Evolutionary conservation across 2,888 invertebrate genomes (phyloP), one percentile per base, ranked within the genome.

Genomic region (Drosophila imparisetae): DNA sequence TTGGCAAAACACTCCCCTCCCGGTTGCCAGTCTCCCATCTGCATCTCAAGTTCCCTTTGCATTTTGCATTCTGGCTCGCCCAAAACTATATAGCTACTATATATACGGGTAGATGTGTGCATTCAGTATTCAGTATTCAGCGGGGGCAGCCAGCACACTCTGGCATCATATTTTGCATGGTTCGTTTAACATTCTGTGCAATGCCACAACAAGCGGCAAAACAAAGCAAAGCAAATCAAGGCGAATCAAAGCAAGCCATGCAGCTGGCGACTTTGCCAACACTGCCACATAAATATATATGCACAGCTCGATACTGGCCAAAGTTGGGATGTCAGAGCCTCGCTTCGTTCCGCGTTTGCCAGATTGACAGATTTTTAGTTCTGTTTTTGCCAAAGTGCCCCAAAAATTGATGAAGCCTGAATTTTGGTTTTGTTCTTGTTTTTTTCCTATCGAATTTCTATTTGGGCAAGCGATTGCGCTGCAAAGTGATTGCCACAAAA

Each of bases 161-260:
- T 70, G 83, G 75, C 89, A 86, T 75, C 84, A 73, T 85, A 79
- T 84, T 89, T 89, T 89, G 83, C 83, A 91, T 81, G 89, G 80
- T 91, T 89, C 90, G 89, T 89, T 89, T 81, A 89, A 78, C 87
- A 90, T 86, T 86, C 80, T 77, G 78, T 81, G 71, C 89, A 83
- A 67, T 67, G 72, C 76, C 78, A 78, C 71, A 87, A 60, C 71
- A 69, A 58, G 59, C 86, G 60, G 34, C 64, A 62, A 65, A 72
- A 45, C 48, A 61, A 72, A 70, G 38, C 64, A 60, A 67, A 62
- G 6, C 64, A 74, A 78, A 63, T 21, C 27, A 48, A 36, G 18
- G 8, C 21, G 21, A 62, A 62, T 32, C 48, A 54, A 65, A 54
- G 29, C 62, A 69, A 77, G 58, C 68, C 58, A 53, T 70, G 78